Conservation (phyloP, 2,888 invertebrate species). For the Meloe dianella region DNA sequence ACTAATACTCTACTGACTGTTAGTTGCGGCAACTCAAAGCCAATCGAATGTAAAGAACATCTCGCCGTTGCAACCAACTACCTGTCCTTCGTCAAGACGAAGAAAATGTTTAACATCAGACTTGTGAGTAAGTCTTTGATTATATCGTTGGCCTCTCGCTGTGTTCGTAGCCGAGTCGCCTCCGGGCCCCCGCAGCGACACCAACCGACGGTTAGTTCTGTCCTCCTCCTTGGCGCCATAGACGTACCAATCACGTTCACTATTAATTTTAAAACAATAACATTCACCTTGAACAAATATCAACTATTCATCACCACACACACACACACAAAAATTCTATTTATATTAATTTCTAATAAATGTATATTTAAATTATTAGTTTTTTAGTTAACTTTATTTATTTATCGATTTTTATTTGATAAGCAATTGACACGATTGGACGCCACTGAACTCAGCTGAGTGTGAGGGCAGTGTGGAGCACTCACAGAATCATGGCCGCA, state of each 20-base stretch:
- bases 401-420: background rate
- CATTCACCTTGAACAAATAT: slow-evolving; percentile 2
- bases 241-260: slow-evolving; percentile 4
- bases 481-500: slow-evolving; percentile 55
- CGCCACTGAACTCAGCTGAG: slow-evolving; percentile 47
- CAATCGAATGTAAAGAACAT: slow-evolving; percentile 48
- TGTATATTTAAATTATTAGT: background rate
- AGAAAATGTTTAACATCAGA: slow-evolving; percentile 33
- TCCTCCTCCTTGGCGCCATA: slow-evolving; percentile 51
- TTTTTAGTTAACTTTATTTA: too few species aligned
- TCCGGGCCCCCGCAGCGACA: slow-evolving; percentile 70
- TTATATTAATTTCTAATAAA: background rate
- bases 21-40: slow-evolving; percentile 57
- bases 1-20: slow-evolving; percentile 62
- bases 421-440: slow-evolving; percentile 23
- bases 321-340: background rate
- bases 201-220: slow-evolving; percentile 61
- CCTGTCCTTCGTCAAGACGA: slow-evolving; percentile 37
- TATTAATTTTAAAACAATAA: background rate
- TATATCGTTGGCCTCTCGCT: slow-evolving; percentile 47
- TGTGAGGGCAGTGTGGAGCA: slow-evolving; percentile 51
- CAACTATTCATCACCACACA: background rate
- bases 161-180: slow-evolving; percentile 64
- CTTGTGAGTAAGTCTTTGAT: slow-evolving; percentile 46
- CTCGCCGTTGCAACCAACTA: slow-evolving; percentile 24